A percentile compares a stretch with the other conserved stretches of the same genome.
phyloP scores from a whole-genome alignment of 2,888 invertebrate species.

The Bhutanitis thaidina region DNA sequence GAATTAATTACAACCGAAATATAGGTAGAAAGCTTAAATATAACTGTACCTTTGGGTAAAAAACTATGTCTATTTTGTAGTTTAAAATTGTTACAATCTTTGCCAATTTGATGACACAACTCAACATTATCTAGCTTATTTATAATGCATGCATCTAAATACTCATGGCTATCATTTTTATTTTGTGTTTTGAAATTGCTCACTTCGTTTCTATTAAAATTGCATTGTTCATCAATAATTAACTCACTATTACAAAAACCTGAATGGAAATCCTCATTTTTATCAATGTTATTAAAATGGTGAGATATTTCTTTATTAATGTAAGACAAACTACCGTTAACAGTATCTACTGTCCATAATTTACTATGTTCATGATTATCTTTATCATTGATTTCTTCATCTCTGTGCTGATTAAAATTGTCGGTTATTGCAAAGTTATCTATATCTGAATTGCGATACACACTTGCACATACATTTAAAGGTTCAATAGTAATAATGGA shows the following conservation, averaged over 20 bases:
- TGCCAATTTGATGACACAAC: constrained; percentile 23
- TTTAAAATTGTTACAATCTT: constrained; percentile 42
- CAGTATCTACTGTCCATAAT: not conserved
- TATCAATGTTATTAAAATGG: constrained; percentile 1
- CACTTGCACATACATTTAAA: constrained; percentile 41
- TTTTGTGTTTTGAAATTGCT: constrained; percentile 11
- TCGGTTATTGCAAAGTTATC: constrained; percentile 19
- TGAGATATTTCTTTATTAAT: constrained; percentile 3
- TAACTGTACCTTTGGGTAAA: constrained; percentile 78
- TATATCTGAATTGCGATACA: constrained; percentile 20
- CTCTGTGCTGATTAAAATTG: not conserved
- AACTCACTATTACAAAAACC: not conserved
- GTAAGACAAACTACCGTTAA: not conserved
- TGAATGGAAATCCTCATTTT: not conserved
- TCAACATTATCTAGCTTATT: constrained; percentile 20
- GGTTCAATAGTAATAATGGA: constrained; percentile 30
- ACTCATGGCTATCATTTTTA: not conserved
- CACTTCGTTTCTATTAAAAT: not conserved
- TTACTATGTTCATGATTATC: not conserved
- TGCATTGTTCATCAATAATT: not conserved
- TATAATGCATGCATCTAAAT: not conserved
- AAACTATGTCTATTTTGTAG: constrained; percentile 67
- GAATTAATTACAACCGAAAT: not conserved
- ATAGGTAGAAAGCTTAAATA: not conserved
- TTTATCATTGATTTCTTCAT: not conserved